Evolutionary conservation across 2,797 vertebrate genomes (phyloP).

Genomic region (Aplochiton taeniatus): DNA sequence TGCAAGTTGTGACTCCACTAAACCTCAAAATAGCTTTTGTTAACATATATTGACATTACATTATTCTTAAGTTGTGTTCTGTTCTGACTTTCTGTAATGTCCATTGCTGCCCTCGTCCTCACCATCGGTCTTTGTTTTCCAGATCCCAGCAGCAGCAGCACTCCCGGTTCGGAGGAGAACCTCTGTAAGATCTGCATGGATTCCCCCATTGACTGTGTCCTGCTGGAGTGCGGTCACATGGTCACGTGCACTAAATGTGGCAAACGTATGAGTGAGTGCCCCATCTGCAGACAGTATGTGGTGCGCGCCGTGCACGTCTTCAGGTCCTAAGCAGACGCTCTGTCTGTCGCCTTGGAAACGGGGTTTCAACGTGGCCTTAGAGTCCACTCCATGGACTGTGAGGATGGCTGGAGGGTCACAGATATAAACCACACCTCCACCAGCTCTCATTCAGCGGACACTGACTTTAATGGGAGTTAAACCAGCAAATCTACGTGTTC

Average conservation of each 20-base stretch:
- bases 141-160: slow-evolving; percentile 55
- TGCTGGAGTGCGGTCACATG: slow-evolving; percentile 96
- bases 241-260: slow-evolving; percentile 97
- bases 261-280: slow-evolving; percentile 94
- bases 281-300: slow-evolving; percentile 93
- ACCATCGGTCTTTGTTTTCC: too few species aligned
- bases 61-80: not conserved
- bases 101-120: not conserved
- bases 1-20: too few species aligned
- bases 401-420: too few species aligned
- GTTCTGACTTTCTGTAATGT: not conserved
- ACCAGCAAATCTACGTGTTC: too few species aligned
- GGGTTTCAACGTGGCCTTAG: too few species aligned
- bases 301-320: slow-evolving; percentile 93
- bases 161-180: slow-evolving; percentile 77
- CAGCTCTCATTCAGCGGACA: too few species aligned
- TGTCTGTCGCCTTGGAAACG: too few species aligned
- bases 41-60: not conserved
- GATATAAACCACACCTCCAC: too few species aligned
- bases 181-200: slow-evolving; percentile 97
- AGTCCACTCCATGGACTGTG: too few species aligned
- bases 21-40: too few species aligned
- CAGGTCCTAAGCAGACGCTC: slow-evolving; percentile 75
- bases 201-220: slow-evolving; percentile 89
- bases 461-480: too few species aligned